Percentiles rank a stretch among this genome's conserved stretches.
These are phyloP conservation scores for Lepidothrix coronata DNA, from an alignment of 2,113 vertebrate genomes.

Conservation along the genomic window DNA sequence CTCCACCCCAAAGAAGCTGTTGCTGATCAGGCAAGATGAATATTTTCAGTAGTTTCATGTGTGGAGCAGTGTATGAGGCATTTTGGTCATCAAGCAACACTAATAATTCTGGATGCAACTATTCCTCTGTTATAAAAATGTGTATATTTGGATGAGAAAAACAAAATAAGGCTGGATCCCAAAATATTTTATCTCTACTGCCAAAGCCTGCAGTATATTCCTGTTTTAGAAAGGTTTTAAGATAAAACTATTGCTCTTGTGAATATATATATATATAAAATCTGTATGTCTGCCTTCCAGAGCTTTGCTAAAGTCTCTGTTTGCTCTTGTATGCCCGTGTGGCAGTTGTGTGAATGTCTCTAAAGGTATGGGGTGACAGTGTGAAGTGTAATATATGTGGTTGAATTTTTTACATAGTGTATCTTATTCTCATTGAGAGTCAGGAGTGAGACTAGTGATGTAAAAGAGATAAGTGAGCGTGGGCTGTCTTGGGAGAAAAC, in stretches of 20 bases:
- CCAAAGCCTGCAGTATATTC: slow-evolving; percentile 49
- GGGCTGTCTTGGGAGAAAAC: neutral
- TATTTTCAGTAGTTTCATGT: slow-evolving; percentile 10
- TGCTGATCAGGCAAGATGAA: neutral
- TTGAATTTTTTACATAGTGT: neutral
- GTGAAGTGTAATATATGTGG: neutral
- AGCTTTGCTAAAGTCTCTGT: slow-evolving; percentile 13
- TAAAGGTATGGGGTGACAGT: neutral
- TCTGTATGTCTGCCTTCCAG: slow-evolving; percentile 9
- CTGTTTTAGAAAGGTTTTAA: slow-evolving; percentile 42
- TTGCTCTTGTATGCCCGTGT: neutral
- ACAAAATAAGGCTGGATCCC: slow-evolving; percentile 70
- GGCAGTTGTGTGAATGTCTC: neutral
- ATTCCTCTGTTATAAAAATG: slow-evolving; percentile 50
- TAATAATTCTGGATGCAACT: slow-evolving; percentile 16
- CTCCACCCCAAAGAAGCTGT: slow-evolving; percentile 13
- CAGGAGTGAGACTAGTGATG: neutral
- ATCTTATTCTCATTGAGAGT: neutral
- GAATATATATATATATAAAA: slow-evolving; percentile 41
- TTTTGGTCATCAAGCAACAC: slow-evolving; percentile 1
- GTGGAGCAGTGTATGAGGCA: neutral
- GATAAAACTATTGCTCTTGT: slow-evolving; percentile 40
- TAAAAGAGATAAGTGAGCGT: neutral
- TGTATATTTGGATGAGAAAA: slow-evolving; percentile 71
- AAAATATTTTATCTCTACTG: slow-evolving; percentile 62